These are phyloP conservation scores for Tetanocera ferruginea DNA, from an alignment of 2,888 invertebrate genomes.

Conservation along the genomic window DNA sequence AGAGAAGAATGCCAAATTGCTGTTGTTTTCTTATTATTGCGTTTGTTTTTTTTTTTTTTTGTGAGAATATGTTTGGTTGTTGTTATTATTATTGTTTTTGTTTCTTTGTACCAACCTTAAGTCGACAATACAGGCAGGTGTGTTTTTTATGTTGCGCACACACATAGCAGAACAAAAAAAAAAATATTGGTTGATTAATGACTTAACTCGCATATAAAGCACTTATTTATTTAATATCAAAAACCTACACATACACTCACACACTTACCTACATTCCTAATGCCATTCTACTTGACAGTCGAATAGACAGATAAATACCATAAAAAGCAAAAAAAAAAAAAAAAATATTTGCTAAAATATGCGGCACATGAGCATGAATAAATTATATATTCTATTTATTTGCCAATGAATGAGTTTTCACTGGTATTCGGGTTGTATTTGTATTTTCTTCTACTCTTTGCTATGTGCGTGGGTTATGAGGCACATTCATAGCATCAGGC, in stretches of 20 bases:
- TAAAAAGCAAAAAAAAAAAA: background rate
- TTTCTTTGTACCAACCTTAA: background rate
- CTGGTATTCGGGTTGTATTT: background rate
- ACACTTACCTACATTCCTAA: background rate
- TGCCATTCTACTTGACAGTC: background rate
- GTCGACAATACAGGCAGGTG: background rate
- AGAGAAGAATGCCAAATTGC: background rate
- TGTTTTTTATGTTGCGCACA: background rate
- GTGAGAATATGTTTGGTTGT: background rate
- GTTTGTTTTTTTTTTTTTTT: background rate
- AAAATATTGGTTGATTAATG: conserved; percentile 40
- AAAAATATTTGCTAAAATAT: conserved; percentile 35
- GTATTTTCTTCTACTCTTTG: background rate
- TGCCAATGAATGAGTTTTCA: conserved; percentile 29
- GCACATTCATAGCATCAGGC: background rate
- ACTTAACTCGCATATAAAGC: conserved; percentile 38
- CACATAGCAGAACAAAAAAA: background rate
- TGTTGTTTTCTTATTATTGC: too few relatives aligned
- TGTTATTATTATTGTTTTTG: background rate
- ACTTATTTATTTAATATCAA: conserved; percentile 39
- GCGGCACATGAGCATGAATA: conserved; percentile 43
- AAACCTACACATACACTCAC: background rate
- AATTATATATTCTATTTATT: conserved; percentile 38
- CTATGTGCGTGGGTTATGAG: background rate
- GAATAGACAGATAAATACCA: too few relatives aligned